Evolutionary conservation across 2,113 vertebrate genomes (phyloP).

Genomic region (Cochlearius cochlearius): DNA sequence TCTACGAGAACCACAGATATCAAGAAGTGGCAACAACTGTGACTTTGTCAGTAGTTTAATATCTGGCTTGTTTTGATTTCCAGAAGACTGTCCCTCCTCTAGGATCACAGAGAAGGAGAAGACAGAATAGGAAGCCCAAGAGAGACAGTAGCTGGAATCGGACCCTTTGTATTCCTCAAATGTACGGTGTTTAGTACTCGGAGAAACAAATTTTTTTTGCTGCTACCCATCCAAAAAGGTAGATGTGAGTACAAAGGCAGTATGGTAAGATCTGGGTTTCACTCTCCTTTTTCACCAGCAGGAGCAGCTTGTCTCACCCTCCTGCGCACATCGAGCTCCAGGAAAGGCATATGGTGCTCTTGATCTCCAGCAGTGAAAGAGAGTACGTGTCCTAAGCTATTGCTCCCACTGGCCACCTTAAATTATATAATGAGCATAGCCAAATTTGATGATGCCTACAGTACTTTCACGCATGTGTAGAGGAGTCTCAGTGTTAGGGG

Average conservation of each 20-base stretch:
- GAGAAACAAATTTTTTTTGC: not conserved
- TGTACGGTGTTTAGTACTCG: not conserved
- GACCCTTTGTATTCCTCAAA: not conserved
- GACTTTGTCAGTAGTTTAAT: not conserved
- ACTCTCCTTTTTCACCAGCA: not conserved
- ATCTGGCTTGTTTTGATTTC: not conserved
- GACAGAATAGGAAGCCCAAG: not conserved
- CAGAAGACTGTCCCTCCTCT: not conserved
- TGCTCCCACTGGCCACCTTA: not conserved
- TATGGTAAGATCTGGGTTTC: not conserved
- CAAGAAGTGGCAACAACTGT: not conserved
- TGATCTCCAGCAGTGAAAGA: not conserved
- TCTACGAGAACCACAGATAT: not conserved
- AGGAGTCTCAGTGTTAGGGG: not conserved
- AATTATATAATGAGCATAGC: not conserved
- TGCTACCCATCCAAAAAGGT: not conserved
- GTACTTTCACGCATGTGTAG: fast-evolving
- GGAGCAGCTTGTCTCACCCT: not conserved
- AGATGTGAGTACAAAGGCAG: not conserved
- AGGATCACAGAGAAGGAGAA: not conserved
- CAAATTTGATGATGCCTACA: not conserved
- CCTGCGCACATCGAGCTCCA: not conserved
- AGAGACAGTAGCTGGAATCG: not conserved
- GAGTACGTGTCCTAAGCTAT: not conserved
- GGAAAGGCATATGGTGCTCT: not conserved